These are phyloP conservation scores for Brachystomella parvula DNA, from an alignment of 1,140 invertebrate species.

Conservation along the genomic window DNA sequence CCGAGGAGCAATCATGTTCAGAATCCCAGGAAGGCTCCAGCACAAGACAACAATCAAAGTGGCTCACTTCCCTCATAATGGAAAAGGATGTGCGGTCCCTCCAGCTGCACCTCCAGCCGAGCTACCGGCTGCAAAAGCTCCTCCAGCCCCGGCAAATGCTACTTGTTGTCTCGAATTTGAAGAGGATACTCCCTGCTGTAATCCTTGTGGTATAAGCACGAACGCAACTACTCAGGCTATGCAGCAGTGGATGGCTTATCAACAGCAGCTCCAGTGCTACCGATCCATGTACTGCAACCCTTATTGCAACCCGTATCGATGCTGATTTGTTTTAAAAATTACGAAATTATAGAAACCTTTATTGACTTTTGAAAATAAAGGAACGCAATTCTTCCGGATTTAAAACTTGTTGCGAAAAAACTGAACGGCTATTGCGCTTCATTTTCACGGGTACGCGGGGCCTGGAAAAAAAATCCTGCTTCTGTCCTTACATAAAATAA, in stretches of 20 bases:
- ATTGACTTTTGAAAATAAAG: too few species aligned
- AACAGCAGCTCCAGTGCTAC: background rate
- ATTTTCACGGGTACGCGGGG: too few species aligned
- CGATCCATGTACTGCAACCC: background rate
- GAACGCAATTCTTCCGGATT: too few species aligned
- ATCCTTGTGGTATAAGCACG: background rate
- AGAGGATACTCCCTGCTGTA: background rate
- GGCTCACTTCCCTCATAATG: slow-evolving; percentile 16
- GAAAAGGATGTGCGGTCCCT: background rate
- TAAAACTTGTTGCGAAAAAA: too few species aligned
- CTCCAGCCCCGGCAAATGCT: background rate
- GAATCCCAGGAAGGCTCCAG: slow-evolving; percentile 10
- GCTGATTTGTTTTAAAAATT: background rate
- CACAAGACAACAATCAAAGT: slow-evolving; percentile 24
- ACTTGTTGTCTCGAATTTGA: background rate
- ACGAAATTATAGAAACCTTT: background rate
- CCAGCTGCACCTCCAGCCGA: slow-evolving; percentile 3
- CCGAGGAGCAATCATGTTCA: slow-evolving; percentile 1
- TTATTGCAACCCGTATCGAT: slow-evolving; percentile 3
- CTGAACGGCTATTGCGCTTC: too few species aligned
- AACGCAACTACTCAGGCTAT: background rate
- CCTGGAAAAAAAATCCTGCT: too few species aligned
- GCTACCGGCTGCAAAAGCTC: background rate
- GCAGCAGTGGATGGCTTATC: slow-evolving; percentile 10
- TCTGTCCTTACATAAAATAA: too few species aligned